phyloP scores from a whole-genome alignment of 2,797 vertebrate genomes.

The Micropoecilia bifurca region DNA sequence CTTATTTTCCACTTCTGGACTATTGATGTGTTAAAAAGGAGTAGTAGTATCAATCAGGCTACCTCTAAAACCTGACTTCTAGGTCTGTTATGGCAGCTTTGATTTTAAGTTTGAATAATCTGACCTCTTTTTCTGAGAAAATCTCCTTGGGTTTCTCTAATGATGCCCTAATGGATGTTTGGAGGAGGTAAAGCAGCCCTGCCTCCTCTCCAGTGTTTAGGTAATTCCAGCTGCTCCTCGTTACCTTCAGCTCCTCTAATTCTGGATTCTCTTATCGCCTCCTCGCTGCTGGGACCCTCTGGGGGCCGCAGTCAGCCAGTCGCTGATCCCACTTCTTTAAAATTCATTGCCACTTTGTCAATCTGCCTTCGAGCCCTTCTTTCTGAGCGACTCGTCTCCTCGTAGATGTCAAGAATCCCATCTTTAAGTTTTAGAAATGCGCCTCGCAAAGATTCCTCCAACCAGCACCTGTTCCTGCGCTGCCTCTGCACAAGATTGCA shows the following conservation, averaged over 20 bases:
- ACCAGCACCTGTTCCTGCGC: not conserved
- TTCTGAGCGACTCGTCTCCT: not conserved
- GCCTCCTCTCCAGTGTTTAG: not conserved
- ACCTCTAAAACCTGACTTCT: not conserved
- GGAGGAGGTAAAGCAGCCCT: not conserved
- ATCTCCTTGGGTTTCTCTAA: not conserved
- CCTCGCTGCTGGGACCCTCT: constrained; percentile 2
- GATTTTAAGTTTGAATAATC: constrained; percentile 5
- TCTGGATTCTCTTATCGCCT: constrained; percentile 1
- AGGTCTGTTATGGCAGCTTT: constrained; percentile 1
- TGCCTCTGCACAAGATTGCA: not conserved
- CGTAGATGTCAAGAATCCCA: not conserved
- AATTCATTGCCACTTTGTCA: constrained; percentile 14
- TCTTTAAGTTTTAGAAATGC: not conserved
- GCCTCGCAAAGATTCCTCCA: not conserved
- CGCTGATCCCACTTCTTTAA: constrained; percentile 16
- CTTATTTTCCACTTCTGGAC: not conserved
- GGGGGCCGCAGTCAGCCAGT: constrained; percentile 1
- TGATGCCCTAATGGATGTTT: not conserved
- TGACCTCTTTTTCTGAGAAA: not conserved
- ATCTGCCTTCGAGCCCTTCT: not conserved
- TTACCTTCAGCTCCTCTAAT: constrained; percentile 18
- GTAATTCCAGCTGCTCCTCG: constrained; percentile 9
- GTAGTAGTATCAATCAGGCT: not conserved
- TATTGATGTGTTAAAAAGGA: not conserved